Conservation (phyloP, 2,888 invertebrate genomes). For the Thumatha senex region DNA sequence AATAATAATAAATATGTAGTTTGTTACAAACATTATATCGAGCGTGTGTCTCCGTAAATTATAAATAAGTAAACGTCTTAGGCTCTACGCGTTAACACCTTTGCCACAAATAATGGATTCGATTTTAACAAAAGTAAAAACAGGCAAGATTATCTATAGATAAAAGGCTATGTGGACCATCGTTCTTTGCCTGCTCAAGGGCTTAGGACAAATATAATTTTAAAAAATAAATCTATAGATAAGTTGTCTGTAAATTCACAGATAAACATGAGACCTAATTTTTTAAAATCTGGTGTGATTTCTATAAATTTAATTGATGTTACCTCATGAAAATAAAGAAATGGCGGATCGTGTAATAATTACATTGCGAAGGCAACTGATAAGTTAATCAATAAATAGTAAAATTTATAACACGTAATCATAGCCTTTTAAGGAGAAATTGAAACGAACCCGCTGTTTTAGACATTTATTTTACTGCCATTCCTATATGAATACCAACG, state of each 20-base stretch:
- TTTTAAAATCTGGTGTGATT: not conserved
- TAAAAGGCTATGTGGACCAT: conserved; percentile 10
- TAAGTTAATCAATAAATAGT: conserved; percentile 1
- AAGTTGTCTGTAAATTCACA: conserved; percentile 20
- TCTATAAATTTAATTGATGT: not conserved
- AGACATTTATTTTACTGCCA: conserved; percentile 22
- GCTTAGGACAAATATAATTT: no score
- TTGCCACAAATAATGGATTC: conserved; percentile 3
- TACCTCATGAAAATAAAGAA: no score
- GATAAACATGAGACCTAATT: conserved; percentile 14
- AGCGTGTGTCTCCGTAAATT: conserved; percentile 33
- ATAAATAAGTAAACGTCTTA: conserved; percentile 18
- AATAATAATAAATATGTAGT: conserved; percentile 22
- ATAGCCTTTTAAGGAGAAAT: conserved; percentile 10
- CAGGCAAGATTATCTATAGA: conserved; percentile 25
- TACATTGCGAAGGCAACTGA: not conserved
- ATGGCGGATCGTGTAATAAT: no score
- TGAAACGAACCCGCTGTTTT: conserved; percentile 8
- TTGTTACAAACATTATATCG: conserved; percentile 35
- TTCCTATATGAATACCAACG: conserved; percentile 18
- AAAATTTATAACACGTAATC: conserved; percentile 16
- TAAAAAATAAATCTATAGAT: not conserved
- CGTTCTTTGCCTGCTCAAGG: no score
- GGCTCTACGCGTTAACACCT: conserved; percentile 6
- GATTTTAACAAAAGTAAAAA: conserved; percentile 11